Evolutionary conservation across 2,113 vertebrate genomes (phyloP), one percentile per base, ranked within the genome.

Genomic region (Onychostoma macrolepis): DNA sequence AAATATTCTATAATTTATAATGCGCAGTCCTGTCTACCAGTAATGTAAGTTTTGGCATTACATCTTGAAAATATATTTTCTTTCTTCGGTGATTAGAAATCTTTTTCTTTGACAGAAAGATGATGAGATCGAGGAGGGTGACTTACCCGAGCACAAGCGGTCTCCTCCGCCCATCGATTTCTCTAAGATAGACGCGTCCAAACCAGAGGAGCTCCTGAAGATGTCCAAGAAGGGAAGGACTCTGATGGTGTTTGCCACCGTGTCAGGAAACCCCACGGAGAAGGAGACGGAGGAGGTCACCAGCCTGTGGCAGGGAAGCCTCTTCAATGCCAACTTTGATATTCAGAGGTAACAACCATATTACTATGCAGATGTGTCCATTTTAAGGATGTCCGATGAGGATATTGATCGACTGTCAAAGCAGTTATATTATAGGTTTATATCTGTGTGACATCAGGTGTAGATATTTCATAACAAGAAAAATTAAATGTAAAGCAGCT

Each of bases 271-370:
- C 63, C 98, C 98, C n/a, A 96, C 95, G 0, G 98, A 99, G 91
- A 99, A 99, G 87, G 97, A 99, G 92, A 99, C 96, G 0, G 98
- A 99, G 87, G 96, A 99, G 89, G 93, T 99, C 85, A 99, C 97
- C 1, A 96, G 97, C 88, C 90, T 99, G 89, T 99, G 98, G 98
- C 98, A 99, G 92, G 96, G 97, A 72, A 97, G 98, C 83, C 97
- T 99, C 24, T 99, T 99, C 94, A 99, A 99, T 0, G 98, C 97
- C 72, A 99, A 99, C 94, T 99, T 94, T 12, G 98, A 99, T 0
- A 89, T 99, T 26, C 98, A 99, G 84, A 97, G 98, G 98, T 98
- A 92, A 11, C 2, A 24, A 2, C 65, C 56, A 9, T 24, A 24
- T 58, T 58, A 1, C 21, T 24, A 24, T 53, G 21, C 56, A 61